Evolutionary conservation across 1,140 invertebrate genomes (phyloP).

Genomic region (Lutraria rhynchaena): DNA sequence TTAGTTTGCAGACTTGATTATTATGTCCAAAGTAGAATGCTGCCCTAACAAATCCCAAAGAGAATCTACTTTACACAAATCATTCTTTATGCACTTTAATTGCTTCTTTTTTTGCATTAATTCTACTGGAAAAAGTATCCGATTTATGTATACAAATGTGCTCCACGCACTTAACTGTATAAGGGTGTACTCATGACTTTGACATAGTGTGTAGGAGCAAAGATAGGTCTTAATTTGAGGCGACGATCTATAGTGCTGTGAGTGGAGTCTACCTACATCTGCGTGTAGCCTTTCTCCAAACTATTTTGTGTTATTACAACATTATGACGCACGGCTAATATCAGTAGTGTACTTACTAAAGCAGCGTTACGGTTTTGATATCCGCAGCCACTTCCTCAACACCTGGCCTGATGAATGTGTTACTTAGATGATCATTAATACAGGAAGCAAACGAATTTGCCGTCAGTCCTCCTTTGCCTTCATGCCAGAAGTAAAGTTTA

Average conservation of each 20-base stretch:
- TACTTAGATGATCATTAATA: slow-evolving; percentile 15
- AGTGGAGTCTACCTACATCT: slow-evolving; percentile 28
- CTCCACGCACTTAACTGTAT: slow-evolving; percentile 25
- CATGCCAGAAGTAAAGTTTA: slow-evolving; percentile 44
- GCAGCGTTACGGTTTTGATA: slow-evolving; percentile 37
- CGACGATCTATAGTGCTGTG: slow-evolving; percentile 19
- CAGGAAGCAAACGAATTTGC: slow-evolving; percentile 42
- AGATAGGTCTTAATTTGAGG: slow-evolving; percentile 20
- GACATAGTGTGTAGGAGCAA: slow-evolving; percentile 29
- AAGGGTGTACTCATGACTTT: slow-evolving; percentile 1
- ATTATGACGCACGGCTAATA: slow-evolving; percentile 1
- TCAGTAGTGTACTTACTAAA: slow-evolving; percentile 6
- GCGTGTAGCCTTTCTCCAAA: slow-evolving; percentile 18
- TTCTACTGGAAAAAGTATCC: no score
- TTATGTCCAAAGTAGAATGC: no score
- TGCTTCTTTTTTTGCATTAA: no score
- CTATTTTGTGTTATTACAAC: slow-evolving; percentile 27
- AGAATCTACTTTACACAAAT: no score
- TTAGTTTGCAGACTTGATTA: no score
- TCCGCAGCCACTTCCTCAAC: slow-evolving; percentile 14
- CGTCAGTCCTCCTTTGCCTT: slow-evolving; percentile 28
- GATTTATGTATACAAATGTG: no score
- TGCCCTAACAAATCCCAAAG: no score
- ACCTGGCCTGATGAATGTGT: not conserved
- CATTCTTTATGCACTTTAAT: no score